Percentiles rank a stretch among this genome's conserved stretches.
These are phyloP conservation scores for Uloborus plumipes DNA, from an alignment of 2,888 invertebrate genomes.

Conservation along the genomic window DNA sequence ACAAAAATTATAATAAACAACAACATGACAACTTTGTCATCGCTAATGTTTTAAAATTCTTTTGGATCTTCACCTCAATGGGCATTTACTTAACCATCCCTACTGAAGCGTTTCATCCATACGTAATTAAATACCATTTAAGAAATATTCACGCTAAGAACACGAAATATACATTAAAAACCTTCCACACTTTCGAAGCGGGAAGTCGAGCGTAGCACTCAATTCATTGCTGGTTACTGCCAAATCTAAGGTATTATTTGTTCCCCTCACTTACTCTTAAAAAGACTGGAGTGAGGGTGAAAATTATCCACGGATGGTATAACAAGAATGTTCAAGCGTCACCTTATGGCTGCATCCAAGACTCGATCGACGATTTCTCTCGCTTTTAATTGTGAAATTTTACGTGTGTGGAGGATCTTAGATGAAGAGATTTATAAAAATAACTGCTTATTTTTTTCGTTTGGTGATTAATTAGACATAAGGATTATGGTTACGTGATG, in stretches of 20 bases:
- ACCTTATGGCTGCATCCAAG: constrained; percentile 6
- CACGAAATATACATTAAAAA: constrained; percentile 2
- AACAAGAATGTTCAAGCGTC: constrained; percentile 34
- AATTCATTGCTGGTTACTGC: background rate
- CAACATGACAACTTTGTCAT: too few relatives aligned
- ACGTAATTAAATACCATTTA: constrained; percentile 49
- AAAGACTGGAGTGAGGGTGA: constrained; percentile 25
- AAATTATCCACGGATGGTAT: constrained; percentile 55
- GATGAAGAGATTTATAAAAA: too few relatives aligned
- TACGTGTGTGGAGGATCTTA: too few relatives aligned
- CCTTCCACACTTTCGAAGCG: background rate
- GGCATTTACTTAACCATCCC: constrained; percentile 6
- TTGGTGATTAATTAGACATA: too few relatives aligned
- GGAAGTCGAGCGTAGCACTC: constrained; percentile 10
- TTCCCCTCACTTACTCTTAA: constrained; percentile 19
- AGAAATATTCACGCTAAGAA: constrained; percentile 24
- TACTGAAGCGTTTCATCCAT: constrained; percentile 32
- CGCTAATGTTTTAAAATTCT: background rate
- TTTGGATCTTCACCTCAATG: constrained; percentile 13
- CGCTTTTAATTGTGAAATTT: constrained; percentile 1
- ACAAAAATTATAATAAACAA: too few relatives aligned
- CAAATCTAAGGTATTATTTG: background rate
- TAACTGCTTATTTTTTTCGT: too few relatives aligned
- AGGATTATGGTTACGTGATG: too few relatives aligned
- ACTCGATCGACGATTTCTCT: background rate